These are phyloP conservation scores for Parnassius apollo DNA, from an alignment of 2,888 invertebrate genomes.

Conservation along the genomic window DNA sequence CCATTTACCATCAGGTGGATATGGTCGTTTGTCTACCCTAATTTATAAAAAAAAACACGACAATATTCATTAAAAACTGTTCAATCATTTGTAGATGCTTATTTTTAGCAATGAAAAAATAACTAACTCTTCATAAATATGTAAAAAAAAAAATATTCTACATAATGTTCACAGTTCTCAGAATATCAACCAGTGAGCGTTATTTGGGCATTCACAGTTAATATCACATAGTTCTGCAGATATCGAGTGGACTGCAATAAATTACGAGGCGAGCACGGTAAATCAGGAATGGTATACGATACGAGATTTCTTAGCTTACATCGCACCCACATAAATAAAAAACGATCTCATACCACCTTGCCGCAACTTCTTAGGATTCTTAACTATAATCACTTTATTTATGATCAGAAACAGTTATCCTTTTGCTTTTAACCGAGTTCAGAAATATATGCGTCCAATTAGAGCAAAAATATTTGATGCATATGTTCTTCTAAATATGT, in stretches of 20 bases:
- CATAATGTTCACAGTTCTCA: neutral
- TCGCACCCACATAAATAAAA: slow-evolving; percentile 25
- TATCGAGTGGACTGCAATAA: slow-evolving; percentile 24
- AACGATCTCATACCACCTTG: slow-evolving; percentile 7
- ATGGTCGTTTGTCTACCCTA: no score
- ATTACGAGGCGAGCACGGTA: slow-evolving; percentile 25
- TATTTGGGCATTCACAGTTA: slow-evolving; percentile 12
- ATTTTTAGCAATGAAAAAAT: no score
- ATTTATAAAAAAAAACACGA: no score
- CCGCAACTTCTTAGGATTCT: slow-evolving; percentile 14
- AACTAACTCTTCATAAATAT: no score
- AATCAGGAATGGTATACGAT: slow-evolving; percentile 24
- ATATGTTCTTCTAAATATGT: no score
- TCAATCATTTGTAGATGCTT: no score
- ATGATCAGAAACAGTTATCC: neutral
- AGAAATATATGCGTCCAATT: no score
- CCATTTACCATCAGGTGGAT: no score
- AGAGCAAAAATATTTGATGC: no score
- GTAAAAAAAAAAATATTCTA: no score
- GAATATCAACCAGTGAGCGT: slow-evolving; percentile 2
- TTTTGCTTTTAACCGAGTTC: no score
- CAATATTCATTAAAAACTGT: no score
- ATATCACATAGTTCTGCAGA: slow-evolving; percentile 19
- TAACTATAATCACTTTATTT: slow-evolving; percentile 17
- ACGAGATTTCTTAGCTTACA: slow-evolving; percentile 26